Evolutionary conservation across 2,888 invertebrate species (phyloP).

Genomic region (Drepanosiphum platanoidis): DNA sequence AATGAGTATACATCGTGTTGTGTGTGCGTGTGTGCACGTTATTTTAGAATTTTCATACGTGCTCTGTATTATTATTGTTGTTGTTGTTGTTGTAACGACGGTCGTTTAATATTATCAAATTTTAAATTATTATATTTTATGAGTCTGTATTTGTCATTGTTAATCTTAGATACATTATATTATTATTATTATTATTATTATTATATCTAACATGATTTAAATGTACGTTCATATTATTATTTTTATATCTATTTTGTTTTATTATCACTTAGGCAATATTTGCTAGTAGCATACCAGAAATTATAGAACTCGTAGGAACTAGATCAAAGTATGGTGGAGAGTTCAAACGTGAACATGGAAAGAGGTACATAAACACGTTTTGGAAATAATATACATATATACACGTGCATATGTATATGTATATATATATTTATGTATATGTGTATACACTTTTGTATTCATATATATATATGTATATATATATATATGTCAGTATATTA

Average conservation of each 20-base stretch:
- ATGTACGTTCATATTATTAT: background rate
- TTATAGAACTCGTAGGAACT: slow-evolving; percentile 99
- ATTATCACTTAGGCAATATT: slow-evolving; percentile 95
- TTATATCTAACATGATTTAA: background rate
- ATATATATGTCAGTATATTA: too few relatives aligned
- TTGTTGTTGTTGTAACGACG: background rate
- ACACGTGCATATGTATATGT: background rate
- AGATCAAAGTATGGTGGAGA: slow-evolving; percentile 99
- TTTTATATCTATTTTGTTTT: slow-evolving; percentile 40
- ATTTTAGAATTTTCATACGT: slow-evolving; percentile 8
- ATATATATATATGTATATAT: too few relatives aligned
- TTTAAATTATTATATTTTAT: background rate
- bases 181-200: background rate
- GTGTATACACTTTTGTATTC: background rate
- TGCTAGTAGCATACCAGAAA: slow-evolving; percentile 99
- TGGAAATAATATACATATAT: background rate
- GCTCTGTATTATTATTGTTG: background rate
- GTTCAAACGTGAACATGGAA: slow-evolving; percentile 99
- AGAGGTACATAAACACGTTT: slow-evolving; percentile 78
- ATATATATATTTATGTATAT: background rate
- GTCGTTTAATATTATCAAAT: background rate
- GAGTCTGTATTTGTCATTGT: background rate
- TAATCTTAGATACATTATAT: background rate
- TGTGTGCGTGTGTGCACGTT: background rate
- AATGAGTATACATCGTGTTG: background rate